Conservation (phyloP, 2,113 vertebrate genomes). For the Calidris pygmaea region DNA sequence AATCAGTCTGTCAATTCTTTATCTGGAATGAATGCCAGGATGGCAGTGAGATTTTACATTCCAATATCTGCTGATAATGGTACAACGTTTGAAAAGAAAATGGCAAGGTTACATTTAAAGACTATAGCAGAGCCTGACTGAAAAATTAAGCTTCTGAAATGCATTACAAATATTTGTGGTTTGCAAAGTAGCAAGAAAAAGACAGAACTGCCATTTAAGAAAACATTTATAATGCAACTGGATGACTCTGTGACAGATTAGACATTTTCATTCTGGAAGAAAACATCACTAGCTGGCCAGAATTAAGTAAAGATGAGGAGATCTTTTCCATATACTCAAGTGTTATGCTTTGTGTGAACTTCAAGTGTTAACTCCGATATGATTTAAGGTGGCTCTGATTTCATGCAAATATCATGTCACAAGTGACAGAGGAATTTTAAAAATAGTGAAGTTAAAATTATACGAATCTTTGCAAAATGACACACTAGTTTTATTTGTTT, state of each 20-base stretch:
- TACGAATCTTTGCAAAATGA: background rate
- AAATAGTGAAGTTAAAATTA: background rate
- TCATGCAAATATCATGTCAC: background rate
- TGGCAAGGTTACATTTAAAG: background rate
- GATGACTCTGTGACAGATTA: slow-evolving; percentile 47
- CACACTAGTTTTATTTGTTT: background rate
- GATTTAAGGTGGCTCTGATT: slow-evolving; percentile 22
- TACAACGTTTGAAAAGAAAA: background rate
- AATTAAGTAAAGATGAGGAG: slow-evolving; percentile 47
- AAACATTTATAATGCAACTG: slow-evolving; percentile 52
- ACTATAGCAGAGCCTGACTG: background rate
- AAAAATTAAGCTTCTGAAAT: slow-evolving; percentile 50
- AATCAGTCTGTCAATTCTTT: background rate
- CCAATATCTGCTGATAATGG: background rate
- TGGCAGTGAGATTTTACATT: background rate
- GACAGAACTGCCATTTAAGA: slow-evolving; percentile 55
- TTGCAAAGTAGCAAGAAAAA: slow-evolving; percentile 54
- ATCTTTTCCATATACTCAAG: slow-evolving; percentile 13
- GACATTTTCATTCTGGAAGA: slow-evolving; percentile 19
- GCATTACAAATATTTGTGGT: slow-evolving; percentile 57
- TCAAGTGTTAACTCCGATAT: background rate
- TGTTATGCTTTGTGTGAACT: background rate
- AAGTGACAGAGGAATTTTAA: background rate
- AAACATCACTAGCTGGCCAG: slow-evolving; percentile 17
- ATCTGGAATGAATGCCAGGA: background rate